Base-by-base conservation (phyloP, 2,888 invertebrate genomes). In the Andrena trimmerana region DNA sequence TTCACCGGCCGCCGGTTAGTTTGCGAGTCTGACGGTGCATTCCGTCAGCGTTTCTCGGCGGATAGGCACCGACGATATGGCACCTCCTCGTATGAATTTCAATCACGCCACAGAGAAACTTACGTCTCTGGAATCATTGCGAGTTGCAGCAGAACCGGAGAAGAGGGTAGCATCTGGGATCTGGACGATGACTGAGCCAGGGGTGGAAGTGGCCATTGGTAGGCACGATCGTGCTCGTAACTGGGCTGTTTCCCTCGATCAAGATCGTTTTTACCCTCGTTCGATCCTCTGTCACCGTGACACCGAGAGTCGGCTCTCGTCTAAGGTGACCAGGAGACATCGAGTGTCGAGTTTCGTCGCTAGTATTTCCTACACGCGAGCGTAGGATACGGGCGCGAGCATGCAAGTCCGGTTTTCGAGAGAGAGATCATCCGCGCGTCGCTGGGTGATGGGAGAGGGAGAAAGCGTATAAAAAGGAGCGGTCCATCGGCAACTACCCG, bases 391-490 rank as follows among this genome's bases (percentile, higher is more conserved):
- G 86, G 77, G 71, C 65, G 81, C 82, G 63, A 72, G 86, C 79
- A 79, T 78, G 68, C 67, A 66, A 78, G 76, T 86, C 88, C 83
- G 84, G 89, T 89, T 89, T 89, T 74, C 85, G 80, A 59, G 66
- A 66, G 81, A 85, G 79, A 85, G 81, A 88, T 89, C 86, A 78
- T 76, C 86, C 70, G 60, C 74, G 52, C 16, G 52, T 50, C 48
- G 57, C 59, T 48, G 68, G 60, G 82, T 74, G 75, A 1, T 42
- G 73, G 72, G 87, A 86, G 91, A 88, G 92, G 91, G 92, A 92
- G 92, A 91, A 93, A 92, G 91, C 86, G 88, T 93, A 93, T 93
- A 93, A 93, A 90, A 92, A 91, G 91, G 90, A 88, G 87, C 85
- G 89, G 83, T 83, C 86, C 85, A 91, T 88, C 86, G 86, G 81